Base-by-base conservation (phyloP, 2,888 invertebrate genomes). In the Cheiracanthium punctorium region DNA sequence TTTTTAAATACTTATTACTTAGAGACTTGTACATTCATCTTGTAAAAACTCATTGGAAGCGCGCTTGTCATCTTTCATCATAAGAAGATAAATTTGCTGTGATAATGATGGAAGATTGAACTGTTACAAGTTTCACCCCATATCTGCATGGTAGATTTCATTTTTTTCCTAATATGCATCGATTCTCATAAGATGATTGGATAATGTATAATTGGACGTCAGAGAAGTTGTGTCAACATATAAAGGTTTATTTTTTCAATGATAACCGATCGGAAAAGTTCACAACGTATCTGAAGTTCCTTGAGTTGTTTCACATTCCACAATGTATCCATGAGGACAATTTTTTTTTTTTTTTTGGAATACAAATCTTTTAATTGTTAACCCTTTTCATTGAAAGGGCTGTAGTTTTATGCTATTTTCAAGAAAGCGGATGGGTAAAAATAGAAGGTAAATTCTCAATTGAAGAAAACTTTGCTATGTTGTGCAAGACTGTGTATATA, bases 1-100 rank as follows among this genome's bases (percentile, higher is more conserved):
- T 92, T 95, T 95, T 92, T 95, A 52, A 88, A 17, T 17, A 17
- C 24, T 24, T 71, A 20, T 70, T 80, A 64, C 58, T 58, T 58
- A 58, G 17, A 58, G 73, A 67, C 65, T 58, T 28, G 37, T 41
- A 64, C 37, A 72, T 64, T 48, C 52, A 48, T 43, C 72, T 24
- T 58, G 58, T 58, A 58, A 20, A 58, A 58, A 58, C 12, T 58
- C 58, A 58, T 58, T 24, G 1, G 20, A 58, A 12, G 48, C 17
- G 48, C 12, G 8, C 17, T 17, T 17, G 5, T 58, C 5, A 58
- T 24, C 58, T 58, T 58, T 58, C 58, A 48, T 24, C 20, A 24
- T 4, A 24, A 58, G 24, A 58, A 24, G 24, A 24, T 58, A 58
- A 58, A 58, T 20, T 58, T 58, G 20, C 58, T 58, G 58, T 58